Base-by-base conservation (phyloP, 2,888 invertebrate species). In the Sialis fuliginosa region DNA sequence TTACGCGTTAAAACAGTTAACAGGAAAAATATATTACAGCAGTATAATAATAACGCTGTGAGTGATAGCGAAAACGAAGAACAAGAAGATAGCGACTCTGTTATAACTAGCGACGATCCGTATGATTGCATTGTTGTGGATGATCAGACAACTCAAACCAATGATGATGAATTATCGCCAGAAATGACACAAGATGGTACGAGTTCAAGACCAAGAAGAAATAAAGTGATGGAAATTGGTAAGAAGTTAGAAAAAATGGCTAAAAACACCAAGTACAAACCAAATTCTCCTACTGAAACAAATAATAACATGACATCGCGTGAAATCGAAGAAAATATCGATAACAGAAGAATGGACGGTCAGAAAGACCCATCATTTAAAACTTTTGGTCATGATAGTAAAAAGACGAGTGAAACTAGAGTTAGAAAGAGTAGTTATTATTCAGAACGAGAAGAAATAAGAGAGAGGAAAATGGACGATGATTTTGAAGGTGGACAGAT, bases 101-200 rank as follows among this genome's bases (percentile, higher is more conserved):
- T 75, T 54, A 70, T 72, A 56, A 79, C 79, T 43, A 81, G 79
- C 58, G 81, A 80, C 43, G 81, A 81, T 67, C 80, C 79, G 32
- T 80, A 81, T 55, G 81, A 81, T 59, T 87, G 87, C 59, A 87
- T 88, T 54, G 81, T 89, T 45, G 84, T 88, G 31, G 84, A 87
- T 54, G 87, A 88, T 64, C 84, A 83, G 55, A 55, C 65, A 41
- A 65, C 65, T 45, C 48, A 61, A 60, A 45, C 60, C 59, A 22
- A 22, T 22, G 22, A 22, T 22, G 13, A 34, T 34, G 34, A 44
- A 8, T 32, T 13, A 34, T 58, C 63, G 41, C 50, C 60, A 60
- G 45, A 60, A 61, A 42, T 54, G 56, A 13, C 52, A 53, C 22
- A 33, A 37, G 44, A 45, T 6, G 9, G 33, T 44, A 45, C 37